A percentile compares a stretch with the other conserved stretches of the same genome.
Evolutionary conservation across 1,140 invertebrate genomes (phyloP).

Genomic region (Artemia franciscana): DNA sequence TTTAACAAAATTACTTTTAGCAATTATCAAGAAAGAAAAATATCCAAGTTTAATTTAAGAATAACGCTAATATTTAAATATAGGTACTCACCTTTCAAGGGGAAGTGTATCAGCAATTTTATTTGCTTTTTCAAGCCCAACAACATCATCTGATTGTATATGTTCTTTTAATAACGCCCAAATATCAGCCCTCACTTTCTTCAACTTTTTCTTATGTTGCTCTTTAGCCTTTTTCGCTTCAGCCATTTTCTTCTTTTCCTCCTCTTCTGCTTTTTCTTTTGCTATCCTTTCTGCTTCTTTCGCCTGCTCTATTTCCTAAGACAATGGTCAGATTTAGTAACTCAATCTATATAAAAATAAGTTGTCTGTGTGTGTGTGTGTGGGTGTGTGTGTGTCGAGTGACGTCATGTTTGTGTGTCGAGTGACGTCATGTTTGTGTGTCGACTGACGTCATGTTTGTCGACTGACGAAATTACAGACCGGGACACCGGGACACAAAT

Average conservation of each 20-base stretch:
- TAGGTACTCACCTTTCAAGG: background rate
- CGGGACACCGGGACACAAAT: too few relatives aligned
- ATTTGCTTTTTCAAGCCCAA: slow-evolving; percentile 39
- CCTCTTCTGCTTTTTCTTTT: slow-evolving; percentile 57
- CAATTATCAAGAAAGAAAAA: too few relatives aligned
- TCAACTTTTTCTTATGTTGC: slow-evolving; percentile 49
- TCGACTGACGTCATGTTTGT: too few relatives aligned
- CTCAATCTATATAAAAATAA: too few relatives aligned
- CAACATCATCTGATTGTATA: slow-evolving; percentile 53
- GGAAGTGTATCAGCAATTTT: slow-evolving; percentile 45
- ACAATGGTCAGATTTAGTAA: slow-evolving; percentile 25
- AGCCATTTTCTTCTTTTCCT: slow-evolving; percentile 49
- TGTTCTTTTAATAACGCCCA: slow-evolving; percentile 62
- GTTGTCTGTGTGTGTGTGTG: too few relatives aligned
- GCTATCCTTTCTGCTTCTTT: slow-evolving; percentile 23
- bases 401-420: too few relatives aligned
- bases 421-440: too few relatives aligned
- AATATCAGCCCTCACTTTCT: slow-evolving; percentile 63
- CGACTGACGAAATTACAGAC: too few relatives aligned
- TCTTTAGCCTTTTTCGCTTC: slow-evolving; percentile 66
- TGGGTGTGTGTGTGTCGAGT: too few relatives aligned
- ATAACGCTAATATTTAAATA: too few relatives aligned
- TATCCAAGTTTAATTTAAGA: too few relatives aligned
- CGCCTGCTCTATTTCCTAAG: slow-evolving; percentile 30
- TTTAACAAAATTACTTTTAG: too few relatives aligned